phyloP scores from a whole-genome alignment of 2,797 vertebrate species.

The Columba guinea region DNA sequence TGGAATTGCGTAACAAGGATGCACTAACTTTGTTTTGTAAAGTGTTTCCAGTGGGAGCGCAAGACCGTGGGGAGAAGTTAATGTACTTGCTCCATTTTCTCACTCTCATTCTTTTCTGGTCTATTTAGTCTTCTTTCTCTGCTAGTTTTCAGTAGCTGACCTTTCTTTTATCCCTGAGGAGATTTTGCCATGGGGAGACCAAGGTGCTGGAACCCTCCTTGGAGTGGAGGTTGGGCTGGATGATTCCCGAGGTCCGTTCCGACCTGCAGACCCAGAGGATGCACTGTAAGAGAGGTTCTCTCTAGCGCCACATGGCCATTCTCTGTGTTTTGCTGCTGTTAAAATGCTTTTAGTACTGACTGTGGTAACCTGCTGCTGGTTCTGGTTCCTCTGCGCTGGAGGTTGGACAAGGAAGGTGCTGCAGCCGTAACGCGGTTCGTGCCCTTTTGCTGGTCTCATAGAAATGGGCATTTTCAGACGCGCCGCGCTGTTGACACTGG shows the following conservation, averaged over 20 bases:
- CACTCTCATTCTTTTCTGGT: neutral
- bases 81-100: neutral
- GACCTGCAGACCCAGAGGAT: fast-evolving
- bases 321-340: neutral
- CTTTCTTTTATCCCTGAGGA: neutral
- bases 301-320: fast-evolving
- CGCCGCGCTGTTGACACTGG: neutral
- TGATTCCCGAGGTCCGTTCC: neutral
- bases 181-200: neutral
- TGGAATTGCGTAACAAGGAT: fast-evolving
- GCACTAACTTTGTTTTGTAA: fast-evolving
- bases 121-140: neutral
- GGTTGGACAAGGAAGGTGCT: neutral
- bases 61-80: neutral
- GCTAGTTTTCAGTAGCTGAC: neutral
- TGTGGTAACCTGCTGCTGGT: neutral
- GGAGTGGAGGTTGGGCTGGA: neutral
- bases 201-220: neutral
- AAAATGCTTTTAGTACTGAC: neutral
- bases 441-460: neutral
- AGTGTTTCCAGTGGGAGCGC: neutral
- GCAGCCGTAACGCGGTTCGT: fast-evolving
- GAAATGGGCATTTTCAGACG: neutral
- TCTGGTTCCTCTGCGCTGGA: neutral
- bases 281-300: fast-evolving